Evolutionary conservation across 2,797 vertebrate species (phyloP).

Genomic region (Melanogrammus aeglefinus): DNA sequence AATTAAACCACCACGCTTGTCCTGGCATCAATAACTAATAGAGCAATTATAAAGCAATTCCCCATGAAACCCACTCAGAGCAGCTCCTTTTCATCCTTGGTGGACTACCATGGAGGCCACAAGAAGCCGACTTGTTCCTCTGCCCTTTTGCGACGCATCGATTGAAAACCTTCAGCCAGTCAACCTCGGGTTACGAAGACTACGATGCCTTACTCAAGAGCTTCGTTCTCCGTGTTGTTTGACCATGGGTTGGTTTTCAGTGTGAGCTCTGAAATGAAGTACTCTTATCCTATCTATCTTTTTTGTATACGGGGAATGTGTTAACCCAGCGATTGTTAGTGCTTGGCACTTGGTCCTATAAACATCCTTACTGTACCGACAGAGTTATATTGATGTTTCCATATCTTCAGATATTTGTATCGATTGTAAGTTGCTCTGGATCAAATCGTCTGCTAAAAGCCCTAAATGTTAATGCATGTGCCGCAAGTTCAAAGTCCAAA

Average conservation of each 20-base stretch:
- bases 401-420: too few species aligned
- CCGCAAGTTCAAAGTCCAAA: neutral
- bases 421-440: too few species aligned
- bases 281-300: neutral
- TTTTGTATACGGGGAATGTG: too few species aligned
- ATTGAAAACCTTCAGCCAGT: neutral
- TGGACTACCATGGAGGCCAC: neutral
- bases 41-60: slow-evolving; percentile 1
- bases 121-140: neutral
- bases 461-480: neutral
- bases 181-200: neutral
- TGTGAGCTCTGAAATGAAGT: neutral
- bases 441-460: too few species aligned
- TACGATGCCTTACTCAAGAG: neutral
- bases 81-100: neutral
- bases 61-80: neutral
- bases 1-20: neutral
- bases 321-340: too few species aligned
- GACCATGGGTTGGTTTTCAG: neutral
- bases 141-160: neutral
- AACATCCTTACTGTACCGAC: too few species aligned
- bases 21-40: slow-evolving; percentile 1
- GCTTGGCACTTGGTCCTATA: too few species aligned
- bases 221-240: neutral
- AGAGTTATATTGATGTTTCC: too few species aligned